Base-by-base conservation (phyloP, 1,140 invertebrate species). In the Aphis craccivora region DNA sequence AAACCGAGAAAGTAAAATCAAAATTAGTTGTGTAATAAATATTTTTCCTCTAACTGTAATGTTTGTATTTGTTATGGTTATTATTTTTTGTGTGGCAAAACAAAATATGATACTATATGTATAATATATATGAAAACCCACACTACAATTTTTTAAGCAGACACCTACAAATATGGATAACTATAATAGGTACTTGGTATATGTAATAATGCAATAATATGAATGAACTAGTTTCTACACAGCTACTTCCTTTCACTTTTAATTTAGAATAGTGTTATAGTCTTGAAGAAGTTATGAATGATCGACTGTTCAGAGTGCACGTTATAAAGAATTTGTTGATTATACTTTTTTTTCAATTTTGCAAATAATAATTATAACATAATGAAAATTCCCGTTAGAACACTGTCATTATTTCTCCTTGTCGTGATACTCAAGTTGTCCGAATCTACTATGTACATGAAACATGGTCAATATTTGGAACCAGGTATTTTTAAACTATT, bases 171-270 rank as follows among this genome's bases (percentile, higher is more conserved):
- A 93, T 93, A 93, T 93, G 91, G 91, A 35, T 25, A 93, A 86
- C 48, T 48, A n/a, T 53, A 35, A 76, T 55, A 55, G n/a, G 60
- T 76, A 76, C 48, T 51, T 51, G 60, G 60, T 76, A 76, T 18
- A 35, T 76, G 30, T 76, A 76, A 76, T 93, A 51, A 86, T 81
- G n/a, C 60, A 76, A 81, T 53, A 93, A 81, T 53, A 93, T 40
- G 91, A 93, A 84, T 86, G 91, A 30, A 51, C 67, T 93, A 84
- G 91, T 93, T 93, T 93, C 91, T 84, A n/a, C 20, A 89, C 35
- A 14, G 20, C 22, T 25, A 90, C 37, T 86, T 93, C 91, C 91
- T 93, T 93, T 93, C 91, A 93, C 91, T 93, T 93, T 93, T 86
- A 60, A 67, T 67, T 90, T 11, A 67, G 37, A 40, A 55, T 90